Base-by-base conservation (phyloP, 1,140 invertebrate genomes). In the Neuroterus valhalla region DNA sequence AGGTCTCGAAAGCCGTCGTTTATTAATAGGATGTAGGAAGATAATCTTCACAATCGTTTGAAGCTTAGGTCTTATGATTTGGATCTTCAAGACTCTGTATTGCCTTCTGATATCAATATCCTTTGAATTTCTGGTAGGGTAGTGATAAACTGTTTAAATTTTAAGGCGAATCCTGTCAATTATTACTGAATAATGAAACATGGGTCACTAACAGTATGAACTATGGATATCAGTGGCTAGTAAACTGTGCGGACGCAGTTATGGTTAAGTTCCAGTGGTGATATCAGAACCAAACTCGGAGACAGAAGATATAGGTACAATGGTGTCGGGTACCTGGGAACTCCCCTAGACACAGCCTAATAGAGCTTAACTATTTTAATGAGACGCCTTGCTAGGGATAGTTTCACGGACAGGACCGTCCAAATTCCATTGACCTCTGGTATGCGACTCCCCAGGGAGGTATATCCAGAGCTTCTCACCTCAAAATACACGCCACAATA, bases 291-390 rank as follows among this genome's bases (percentile, higher is more conserved):
- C 74, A 66, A 26, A 67, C 26, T 45, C 21, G 52, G 23, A 46
- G 62, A 42, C 21, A 52, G 23, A 52, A 52, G 68, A 80, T 81
- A 78, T 73, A n/a, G n/a, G n/a, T n/a, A 83, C 76, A 83, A 82
- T 81, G 76, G 71, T 52, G 70, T 48, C 69, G 76, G 76, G 77
- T 81, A 69, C 77, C 79, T 77, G 71, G 71, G 77, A 77, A 66
- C 55, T 55, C 55, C 69, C 66, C 78, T 74, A 78, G 81, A 78
- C 78, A 76, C 72, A 72, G 71, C 79, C 75, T 84, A 84, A 84
- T 79, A 78, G 75, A 78, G 77, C 76, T 83, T 79, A 85, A 82
- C 81, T 85, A 84, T 84, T 85, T 83, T 85, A 85, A 85, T 82
- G 84, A 85, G 82, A 70, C 71, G 68, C 67, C 73, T 46, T 79